Base-by-base conservation (phyloP, 2,888 invertebrate genomes). In the Dicyrtoma fusca region DNA sequence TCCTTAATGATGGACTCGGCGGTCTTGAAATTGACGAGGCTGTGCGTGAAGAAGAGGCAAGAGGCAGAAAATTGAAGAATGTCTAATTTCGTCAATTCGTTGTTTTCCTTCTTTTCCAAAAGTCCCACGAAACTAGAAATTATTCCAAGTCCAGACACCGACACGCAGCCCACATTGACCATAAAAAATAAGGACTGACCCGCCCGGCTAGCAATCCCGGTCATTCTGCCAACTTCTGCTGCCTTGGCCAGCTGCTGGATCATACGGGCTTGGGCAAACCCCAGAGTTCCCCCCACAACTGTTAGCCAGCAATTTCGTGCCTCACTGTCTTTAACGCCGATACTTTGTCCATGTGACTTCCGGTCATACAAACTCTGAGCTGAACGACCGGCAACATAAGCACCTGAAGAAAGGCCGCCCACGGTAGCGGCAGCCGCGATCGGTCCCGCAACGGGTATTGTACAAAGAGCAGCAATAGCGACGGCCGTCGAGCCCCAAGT, bases 31-130 rank as follows among this genome's bases (percentile, higher is more conserved):
- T 3, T 49, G 19, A 49, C 49, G 5, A 49, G 19, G 11, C 49
- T 49, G 49, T 49, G n/a, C 49, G 49, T 49, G 49, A 49, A 49
- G 19, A 49, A 49, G 49, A 49, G 49, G 19, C 49, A 49, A 5
- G 49, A 49, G 3, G 49, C 49, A 49, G n/a, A 17, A 49, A 49
- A 49, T 19, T 49, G 49, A 19, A 49, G 19, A 10, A 49, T 19
- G 19, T 49, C 49, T 4, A 49, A 10, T 13, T 17, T 49, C n/a
- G 49, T 49, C 11, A 49, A 49, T 19, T 49, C 49, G 3, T 49
- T 49, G 5, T 19, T 49, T 13, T 49, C 49, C n/a, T 49, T 49
- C 11, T 49, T 49, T 17, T 49, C 49, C 11, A 49, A 5, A 4
- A 49, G 19, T 17, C n/a, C 19, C 11, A 13, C 49, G 4, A 49